Conservation (phyloP, 2,797 vertebrate species). For the Poeciliopsis presidionis region DNA sequence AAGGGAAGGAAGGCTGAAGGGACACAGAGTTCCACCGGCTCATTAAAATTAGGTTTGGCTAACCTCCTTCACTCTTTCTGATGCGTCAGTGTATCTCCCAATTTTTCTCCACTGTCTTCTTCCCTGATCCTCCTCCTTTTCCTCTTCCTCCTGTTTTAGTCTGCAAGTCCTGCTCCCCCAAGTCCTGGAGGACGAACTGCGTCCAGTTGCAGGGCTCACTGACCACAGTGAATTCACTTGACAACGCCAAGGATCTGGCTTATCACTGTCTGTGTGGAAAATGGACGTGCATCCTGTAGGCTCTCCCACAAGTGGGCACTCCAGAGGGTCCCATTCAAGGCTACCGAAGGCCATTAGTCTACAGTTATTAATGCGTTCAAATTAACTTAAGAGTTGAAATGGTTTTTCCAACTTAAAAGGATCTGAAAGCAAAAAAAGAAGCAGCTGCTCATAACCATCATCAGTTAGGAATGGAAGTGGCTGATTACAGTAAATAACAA, state of each 20-base stretch:
- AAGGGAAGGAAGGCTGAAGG: slow-evolving; percentile 23
- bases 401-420: slow-evolving; percentile 1
- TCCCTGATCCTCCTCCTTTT: slow-evolving; percentile 81
- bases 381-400: slow-evolving; percentile 18
- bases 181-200: slow-evolving; percentile 71
- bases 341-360: slow-evolving; percentile 88
- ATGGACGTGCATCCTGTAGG: slow-evolving; percentile 75
- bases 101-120: slow-evolving; percentile 84
- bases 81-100: slow-evolving; percentile 82
- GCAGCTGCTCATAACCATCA: slow-evolving; percentile 5
- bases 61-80: slow-evolving; percentile 88
- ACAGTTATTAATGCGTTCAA: slow-evolving; percentile 57
- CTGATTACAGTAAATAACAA: slow-evolving; percentile 3
- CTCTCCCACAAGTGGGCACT: slow-evolving; percentile 80
- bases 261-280: slow-evolving; percentile 71
- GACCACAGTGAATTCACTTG: slow-evolving; percentile 84
- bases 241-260: slow-evolving; percentile 65
- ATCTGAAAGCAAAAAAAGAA: slow-evolving; percentile 17
- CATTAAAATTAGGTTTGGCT: slow-evolving; percentile 68
- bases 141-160: slow-evolving; percentile 79
- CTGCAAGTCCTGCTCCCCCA: slow-evolving; percentile 46
- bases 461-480: slow-evolving; percentile 1
- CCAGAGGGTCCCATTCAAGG: slow-evolving; percentile 88
- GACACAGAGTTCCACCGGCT: slow-evolving; percentile 32
- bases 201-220: slow-evolving; percentile 78